Percentiles rank a stretch among this genome's conserved stretches.
These are phyloP conservation scores for Phallusia fumigata DNA, from an alignment of 23 tunicate genomes.

Conservation along the genomic window DNA sequence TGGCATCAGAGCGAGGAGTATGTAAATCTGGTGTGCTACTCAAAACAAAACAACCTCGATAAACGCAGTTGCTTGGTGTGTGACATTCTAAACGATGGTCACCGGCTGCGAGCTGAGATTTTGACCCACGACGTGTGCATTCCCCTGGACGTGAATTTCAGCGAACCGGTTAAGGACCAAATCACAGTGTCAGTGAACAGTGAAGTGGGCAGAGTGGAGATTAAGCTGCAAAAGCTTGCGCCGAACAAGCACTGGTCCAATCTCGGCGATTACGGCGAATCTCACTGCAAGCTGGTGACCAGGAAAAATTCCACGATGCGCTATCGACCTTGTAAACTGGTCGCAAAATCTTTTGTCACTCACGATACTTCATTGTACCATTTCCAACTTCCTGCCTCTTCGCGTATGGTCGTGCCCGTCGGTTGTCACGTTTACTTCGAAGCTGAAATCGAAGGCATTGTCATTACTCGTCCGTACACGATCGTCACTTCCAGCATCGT, in stretches of 20 bases:
- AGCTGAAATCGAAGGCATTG: slow-evolving; percentile 51
- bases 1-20: slow-evolving; percentile 26
- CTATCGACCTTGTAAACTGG: slow-evolving; percentile 34
- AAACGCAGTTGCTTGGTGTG: slow-evolving; percentile 14
- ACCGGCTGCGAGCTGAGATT: not conserved
- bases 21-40: slow-evolving; percentile 10
- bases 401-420: slow-evolving; percentile 47
- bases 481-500: slow-evolving; percentile 21
- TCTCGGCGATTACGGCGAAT: slow-evolving; percentile 13
- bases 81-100: slow-evolving; percentile 16
- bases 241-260: slow-evolving; percentile 18
- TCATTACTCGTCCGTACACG: slow-evolving; percentile 67
- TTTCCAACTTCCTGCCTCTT: slow-evolving; percentile 33
- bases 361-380: slow-evolving; percentile 69
- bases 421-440: slow-evolving; percentile 76
- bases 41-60: not conserved
- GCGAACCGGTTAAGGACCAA: not conserved
- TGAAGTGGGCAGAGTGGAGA: slow-evolving; percentile 18
- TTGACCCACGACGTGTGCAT: not conserved
- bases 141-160: slow-evolving; percentile 7
- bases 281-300: slow-evolving; percentile 16
- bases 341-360: slow-evolving; percentile 38
- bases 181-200: not conserved
- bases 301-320: not conserved
- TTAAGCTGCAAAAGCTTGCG: slow-evolving; percentile 21